These are phyloP conservation scores for Nudaria mundana DNA, from an alignment of 2,888 invertebrate species.

Conservation along the genomic window DNA sequence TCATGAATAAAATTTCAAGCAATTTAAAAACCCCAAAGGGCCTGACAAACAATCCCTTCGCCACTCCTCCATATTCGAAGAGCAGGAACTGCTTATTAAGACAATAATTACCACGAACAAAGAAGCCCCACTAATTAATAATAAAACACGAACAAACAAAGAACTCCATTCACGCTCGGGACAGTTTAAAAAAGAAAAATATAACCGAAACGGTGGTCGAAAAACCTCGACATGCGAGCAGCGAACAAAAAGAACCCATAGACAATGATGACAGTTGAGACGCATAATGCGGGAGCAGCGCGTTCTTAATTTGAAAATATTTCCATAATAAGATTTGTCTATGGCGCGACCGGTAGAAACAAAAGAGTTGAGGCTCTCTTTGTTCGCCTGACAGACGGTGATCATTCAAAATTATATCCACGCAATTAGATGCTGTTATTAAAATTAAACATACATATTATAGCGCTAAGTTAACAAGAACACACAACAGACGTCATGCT, in stretches of 20 bases:
- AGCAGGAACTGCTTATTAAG: conserved; percentile 81
- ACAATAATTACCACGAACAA: conserved; percentile 81
- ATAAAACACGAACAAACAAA: conserved; percentile 81
- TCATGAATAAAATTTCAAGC: conserved; percentile 42
- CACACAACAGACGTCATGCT: conserved; percentile 21
- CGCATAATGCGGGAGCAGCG: conserved; percentile 81
- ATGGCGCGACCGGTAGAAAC: conserved; percentile 71
- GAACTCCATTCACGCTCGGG: conserved; percentile 75
- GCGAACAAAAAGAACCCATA: conserved; percentile 75
- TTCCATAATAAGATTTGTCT: conserved; percentile 81
- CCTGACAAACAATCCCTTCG: conserved; percentile 68
- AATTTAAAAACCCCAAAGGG: conserved; percentile 60
- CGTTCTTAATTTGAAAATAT: conserved; percentile 80
- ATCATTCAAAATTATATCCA: conserved; percentile 71
- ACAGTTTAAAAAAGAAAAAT: conserved; percentile 69
- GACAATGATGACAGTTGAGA: conserved; percentile 80
- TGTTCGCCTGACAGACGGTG: conserved; percentile 67
- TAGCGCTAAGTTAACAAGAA: conserved; percentile 6
- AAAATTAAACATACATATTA: conserved; percentile 21
- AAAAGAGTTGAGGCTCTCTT: conserved; percentile 65
- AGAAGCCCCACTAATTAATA: conserved; percentile 79
- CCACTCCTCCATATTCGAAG: conserved; percentile 63
- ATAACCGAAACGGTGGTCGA: conserved; percentile 79
- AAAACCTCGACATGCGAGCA: conserved; percentile 78
- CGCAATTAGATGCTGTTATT: conserved; percentile 56